Evolutionary conservation across 2,797 vertebrate genomes (phyloP), one percentile per base, ranked within the genome.

Genomic region (Tragopan temminckii): DNA sequence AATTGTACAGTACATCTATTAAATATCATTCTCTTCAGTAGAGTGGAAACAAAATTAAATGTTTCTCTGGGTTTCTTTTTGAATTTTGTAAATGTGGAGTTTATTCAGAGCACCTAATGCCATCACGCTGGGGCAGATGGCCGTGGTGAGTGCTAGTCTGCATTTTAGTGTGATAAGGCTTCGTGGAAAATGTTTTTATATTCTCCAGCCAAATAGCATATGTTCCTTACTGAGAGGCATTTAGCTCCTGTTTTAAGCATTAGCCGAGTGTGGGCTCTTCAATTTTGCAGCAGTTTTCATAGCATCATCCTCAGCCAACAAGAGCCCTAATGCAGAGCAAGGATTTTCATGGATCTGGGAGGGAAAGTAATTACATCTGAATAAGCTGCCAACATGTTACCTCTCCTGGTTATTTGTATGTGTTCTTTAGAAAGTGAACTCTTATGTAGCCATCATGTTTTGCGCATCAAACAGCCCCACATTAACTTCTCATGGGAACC

Each of bases 261-360:
- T 74, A 25, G 31, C 0, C 1, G 48, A 85, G 16, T 45, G 59
- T 20, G 63, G 64, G 8, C 18, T 76, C 66, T 68, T 89, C 35
- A 31, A 21, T 94, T 94, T 62, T 78, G 58, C 58, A 83, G 43
- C 58, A 94, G 45, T 29, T 92, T 68, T 80, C 15, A 3, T 4
- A 50, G 36, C 43, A 45, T 77, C 62, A 64, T 83, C 33, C 23
- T 42, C 48, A 88, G 67, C 31, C 78, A 88, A 3, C 78, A 88
- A 3, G 31, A 78, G 25, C 68, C 46, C 64, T 52, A 16, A 45
- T 80, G 36, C 36, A 77, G 13, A 64, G 45, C 27, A 68, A 68
- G 12, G n/a, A 68, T 83, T 36, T 84, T 76, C 45, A 87, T 76
- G 61, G 25, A 12, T 46, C n/a, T 35, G 23, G 74, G 24, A 63